These are phyloP conservation scores for Engystomops pustulosus DNA, from an alignment of 2,113 vertebrate genomes.

Conservation along the genomic window DNA sequence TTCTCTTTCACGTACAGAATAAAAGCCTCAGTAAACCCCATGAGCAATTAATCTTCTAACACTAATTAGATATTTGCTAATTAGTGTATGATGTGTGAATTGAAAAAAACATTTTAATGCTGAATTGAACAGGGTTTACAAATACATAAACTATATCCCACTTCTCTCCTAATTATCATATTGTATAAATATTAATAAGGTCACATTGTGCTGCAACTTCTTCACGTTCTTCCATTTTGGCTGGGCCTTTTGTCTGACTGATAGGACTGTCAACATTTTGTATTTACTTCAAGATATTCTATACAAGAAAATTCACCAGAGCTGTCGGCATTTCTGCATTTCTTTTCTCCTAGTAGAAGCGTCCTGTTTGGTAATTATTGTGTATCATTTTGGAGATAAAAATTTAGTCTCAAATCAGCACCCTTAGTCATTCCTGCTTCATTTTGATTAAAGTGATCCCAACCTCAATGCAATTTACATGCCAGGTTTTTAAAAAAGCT, in stretches of 20 bases:
- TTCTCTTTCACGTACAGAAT: constrained; percentile 77
- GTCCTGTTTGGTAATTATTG: constrained; percentile 66
- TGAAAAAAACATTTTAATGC: constrained; percentile 90
- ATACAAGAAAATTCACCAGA: constrained; percentile 76
- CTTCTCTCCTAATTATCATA: constrained; percentile 79
- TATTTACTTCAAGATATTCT: constrained; percentile 75
- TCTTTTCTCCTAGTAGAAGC: constrained; percentile 69
- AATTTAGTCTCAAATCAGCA: constrained; percentile 65
- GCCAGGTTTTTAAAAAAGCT: constrained; percentile 62
- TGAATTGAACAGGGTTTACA: constrained; percentile 81
- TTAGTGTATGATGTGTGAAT: constrained; percentile 92
- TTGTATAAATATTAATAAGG: constrained; percentile 88
- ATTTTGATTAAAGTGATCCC: constrained; percentile 62
- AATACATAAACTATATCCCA: constrained; percentile 79
- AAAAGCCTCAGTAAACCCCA: constrained; percentile 84
- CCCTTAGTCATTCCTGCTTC: constrained; percentile 62
- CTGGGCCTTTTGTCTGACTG: constrained; percentile 77
- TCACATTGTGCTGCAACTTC: constrained; percentile 77
- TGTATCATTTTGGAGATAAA: constrained; percentile 63
- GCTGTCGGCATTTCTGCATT: constrained; percentile 78
- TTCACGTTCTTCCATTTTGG: constrained; percentile 76
- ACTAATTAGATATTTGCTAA: constrained; percentile 96
- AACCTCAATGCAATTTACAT: constrained; percentile 66
- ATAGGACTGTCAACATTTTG: constrained; percentile 84
- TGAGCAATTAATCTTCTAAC: constrained; percentile 92